These are phyloP conservation scores for Ptychochromis oligacanthus DNA, from an alignment of 2,113 vertebrate genomes.

Conservation along the genomic window DNA sequence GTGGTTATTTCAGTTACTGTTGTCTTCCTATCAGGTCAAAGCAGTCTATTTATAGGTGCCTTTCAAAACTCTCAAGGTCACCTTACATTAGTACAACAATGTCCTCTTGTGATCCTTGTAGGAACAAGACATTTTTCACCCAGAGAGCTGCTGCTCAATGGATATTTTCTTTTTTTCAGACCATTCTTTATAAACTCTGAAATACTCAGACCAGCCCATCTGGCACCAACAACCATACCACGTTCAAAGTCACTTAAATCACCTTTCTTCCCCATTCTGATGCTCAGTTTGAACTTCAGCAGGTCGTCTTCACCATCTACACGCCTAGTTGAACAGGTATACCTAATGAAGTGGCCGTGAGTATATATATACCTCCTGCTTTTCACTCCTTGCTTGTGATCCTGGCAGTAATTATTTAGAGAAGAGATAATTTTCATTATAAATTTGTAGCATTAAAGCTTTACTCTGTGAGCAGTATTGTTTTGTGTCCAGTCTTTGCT, in stretches of 20 bases:
- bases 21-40: neutral
- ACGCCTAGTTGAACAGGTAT: neutral
- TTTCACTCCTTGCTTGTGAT: no score
- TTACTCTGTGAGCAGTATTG: no score
- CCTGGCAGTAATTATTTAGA: no score
- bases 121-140: no score
- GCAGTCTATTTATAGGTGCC: neutral
- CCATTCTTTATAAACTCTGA: neutral
- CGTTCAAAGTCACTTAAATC: neutral
- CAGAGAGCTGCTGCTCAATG: neutral
- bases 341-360: no score
- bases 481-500: no score
- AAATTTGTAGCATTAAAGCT: no score
- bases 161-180: neutral
- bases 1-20: neutral
- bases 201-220: neutral
- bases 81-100: no score
- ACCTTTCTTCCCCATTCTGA: neutral
- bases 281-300: neutral
- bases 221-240: neutral
- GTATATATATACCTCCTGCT: no score
- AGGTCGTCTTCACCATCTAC: neutral
- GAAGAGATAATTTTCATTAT: no score
- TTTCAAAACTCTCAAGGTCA: no score
- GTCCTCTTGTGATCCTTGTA: no score